Evolutionary conservation across 2,888 invertebrate genomes (phyloP).

Genomic region (Dorcus hopei): DNA sequence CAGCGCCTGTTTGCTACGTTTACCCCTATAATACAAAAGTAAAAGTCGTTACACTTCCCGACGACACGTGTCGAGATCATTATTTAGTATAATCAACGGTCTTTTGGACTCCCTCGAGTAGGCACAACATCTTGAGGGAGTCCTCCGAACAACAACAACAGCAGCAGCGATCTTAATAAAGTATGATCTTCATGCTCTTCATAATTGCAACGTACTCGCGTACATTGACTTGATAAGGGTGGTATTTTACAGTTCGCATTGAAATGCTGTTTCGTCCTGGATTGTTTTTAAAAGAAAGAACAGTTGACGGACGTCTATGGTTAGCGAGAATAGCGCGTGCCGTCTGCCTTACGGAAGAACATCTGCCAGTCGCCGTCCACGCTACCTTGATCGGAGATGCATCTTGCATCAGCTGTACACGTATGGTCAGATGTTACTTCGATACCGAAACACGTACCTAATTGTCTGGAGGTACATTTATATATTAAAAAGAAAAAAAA

Average conservation of each 20-base stretch:
- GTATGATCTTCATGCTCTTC: too few relatives aligned
- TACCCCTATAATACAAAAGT: constrained; percentile 30
- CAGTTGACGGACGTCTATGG: too few relatives aligned
- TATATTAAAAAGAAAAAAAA: too few relatives aligned
- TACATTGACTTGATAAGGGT: too few relatives aligned
- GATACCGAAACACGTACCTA: background rate
- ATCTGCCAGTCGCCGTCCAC: constrained; percentile 40
- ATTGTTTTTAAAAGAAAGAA: too few relatives aligned
- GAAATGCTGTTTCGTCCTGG: too few relatives aligned
- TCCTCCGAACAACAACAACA: background rate
- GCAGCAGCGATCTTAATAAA: too few relatives aligned
- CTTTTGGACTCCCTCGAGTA: constrained; percentile 33
- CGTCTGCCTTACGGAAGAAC: constrained; percentile 44
- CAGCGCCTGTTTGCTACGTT: constrained; percentile 22
- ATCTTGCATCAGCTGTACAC: constrained; percentile 18
- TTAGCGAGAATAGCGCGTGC: constrained; percentile 39
- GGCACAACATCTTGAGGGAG: constrained; percentile 25
- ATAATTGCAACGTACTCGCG: too few relatives aligned
- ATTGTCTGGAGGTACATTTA: too few relatives aligned
- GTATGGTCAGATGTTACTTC: background rate
- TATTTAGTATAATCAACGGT: constrained; percentile 36
- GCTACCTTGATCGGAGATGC: constrained; percentile 18
- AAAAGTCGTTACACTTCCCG: constrained; percentile 36
- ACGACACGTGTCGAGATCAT: constrained; percentile 38
- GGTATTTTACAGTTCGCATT: too few relatives aligned